Base-by-base conservation (phyloP, 1,140 invertebrate genomes). In the Cyclina sinensis region DNA sequence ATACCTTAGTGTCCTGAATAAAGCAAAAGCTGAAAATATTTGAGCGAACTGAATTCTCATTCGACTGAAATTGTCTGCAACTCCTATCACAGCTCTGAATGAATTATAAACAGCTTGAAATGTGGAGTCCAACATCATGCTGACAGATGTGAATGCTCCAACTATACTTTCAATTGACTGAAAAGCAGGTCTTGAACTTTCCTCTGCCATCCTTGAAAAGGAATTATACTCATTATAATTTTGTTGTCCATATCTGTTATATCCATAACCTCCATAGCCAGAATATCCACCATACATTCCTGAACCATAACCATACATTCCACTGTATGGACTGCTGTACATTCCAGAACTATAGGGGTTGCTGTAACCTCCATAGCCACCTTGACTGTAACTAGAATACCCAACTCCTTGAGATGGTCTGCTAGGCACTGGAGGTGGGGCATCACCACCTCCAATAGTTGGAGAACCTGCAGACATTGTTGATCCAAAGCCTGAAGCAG, bases 111-210 rank as follows among this genome's bases (percentile, higher is more conserved):
- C 97, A 27, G 99, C 98, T 95, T 98, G 97, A 94, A 98, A 99
- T 87, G 99, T 99, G 21, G 98, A 99, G 93, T 99, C 99, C 43
- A 99, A 95, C 98, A 99, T 99, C 97, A 99, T 98, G 32, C 98
- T 98, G 14, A 99, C 97, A 70, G 99, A 99, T 35, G 97, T 97
- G 94, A 99, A 98, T 27, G 99, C 98, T 78, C 97, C 97, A 0
- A 99, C 98, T 86, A 99, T 96, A 86, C 98, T 98, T 96, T 99
- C 98, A 91, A 99, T 98, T 21, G 98, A 99, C 92, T 99, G 97
- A 96, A 99, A 99, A 24, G 99, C 98, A 80, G 97, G 97, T 79
- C 98, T 96, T 0, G 98, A 98, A 92, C 97, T 98, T 92, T 99
- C 98, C 96, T 99, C 98, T 12, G 98, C 98, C 91, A 98, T 96